Conservation (phyloP, 2,113 vertebrate genomes). For the Odontesthes bonariensis region DNA sequence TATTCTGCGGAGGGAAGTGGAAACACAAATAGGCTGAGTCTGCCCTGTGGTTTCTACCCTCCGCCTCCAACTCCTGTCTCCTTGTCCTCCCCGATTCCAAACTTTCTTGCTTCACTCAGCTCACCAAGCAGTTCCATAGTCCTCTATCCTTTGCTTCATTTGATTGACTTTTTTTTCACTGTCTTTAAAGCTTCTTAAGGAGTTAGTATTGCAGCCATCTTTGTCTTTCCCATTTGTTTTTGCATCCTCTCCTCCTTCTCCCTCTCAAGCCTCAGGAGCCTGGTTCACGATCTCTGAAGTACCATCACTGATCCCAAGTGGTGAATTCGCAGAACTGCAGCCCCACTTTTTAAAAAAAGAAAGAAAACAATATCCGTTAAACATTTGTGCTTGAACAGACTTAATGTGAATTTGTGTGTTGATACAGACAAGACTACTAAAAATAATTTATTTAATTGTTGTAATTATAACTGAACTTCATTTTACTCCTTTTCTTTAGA, state of each 20-base stretch:
- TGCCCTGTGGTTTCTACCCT: conserved; percentile 67
- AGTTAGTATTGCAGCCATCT: conserved; percentile 8
- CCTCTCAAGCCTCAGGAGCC: conserved; percentile 76
- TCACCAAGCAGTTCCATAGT: neutral
- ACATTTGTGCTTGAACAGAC: neutral
- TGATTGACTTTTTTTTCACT: neutral
- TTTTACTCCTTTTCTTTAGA: conserved; percentile 70
- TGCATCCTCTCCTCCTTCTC: conserved; percentile 36
- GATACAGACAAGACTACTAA: neutral
- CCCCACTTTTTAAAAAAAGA: neutral
- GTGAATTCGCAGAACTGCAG: conserved; percentile 23
- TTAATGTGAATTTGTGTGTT: neutral
- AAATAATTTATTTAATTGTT: neutral
- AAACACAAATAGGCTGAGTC: conserved; percentile 77
- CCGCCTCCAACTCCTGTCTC: conserved; percentile 21
- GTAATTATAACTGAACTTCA: neutral
- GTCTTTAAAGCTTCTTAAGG: conserved; percentile 9
- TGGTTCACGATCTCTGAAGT: conserved; percentile 33
- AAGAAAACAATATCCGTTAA: neutral
- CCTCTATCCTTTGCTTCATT: conserved; percentile 3
- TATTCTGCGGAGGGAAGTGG: conserved; percentile 65
- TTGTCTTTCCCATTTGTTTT: conserved; percentile 33
- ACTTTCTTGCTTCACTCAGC: conserved; percentile 17
- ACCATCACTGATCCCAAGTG: conserved; percentile 78
- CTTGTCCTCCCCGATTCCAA: conserved; percentile 19